phyloP scores from a whole-genome alignment of 1,140 invertebrate genomes.

The Tetramorium simillimum region DNA sequence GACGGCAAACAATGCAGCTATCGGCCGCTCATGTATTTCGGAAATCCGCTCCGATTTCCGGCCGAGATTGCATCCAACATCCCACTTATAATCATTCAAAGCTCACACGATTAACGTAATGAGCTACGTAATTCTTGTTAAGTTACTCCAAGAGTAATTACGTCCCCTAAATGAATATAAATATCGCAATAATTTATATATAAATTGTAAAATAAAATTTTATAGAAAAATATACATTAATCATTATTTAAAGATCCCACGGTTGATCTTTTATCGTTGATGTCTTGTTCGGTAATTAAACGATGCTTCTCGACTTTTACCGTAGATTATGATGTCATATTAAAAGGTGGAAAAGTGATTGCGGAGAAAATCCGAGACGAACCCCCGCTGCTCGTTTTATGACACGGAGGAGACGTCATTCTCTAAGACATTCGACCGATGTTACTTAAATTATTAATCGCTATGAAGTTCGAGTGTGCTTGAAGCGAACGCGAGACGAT shows the following conservation, averaged over 20 bases:
- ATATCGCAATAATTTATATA: not conserved
- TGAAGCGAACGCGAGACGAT: slow-evolving; percentile 15
- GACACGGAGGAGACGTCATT: slow-evolving; percentile 37
- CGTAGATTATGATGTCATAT: slow-evolving; percentile 11
- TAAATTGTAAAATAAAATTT: not conserved
- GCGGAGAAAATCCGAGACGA: slow-evolving; percentile 35
- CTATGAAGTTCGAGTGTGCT: not conserved
- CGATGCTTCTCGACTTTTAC: not conserved
- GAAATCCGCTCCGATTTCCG: slow-evolving; percentile 47
- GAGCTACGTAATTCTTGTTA: not conserved
- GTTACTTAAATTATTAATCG: slow-evolving; percentile 65
- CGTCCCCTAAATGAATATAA: not conserved
- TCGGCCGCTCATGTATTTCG: slow-evolving; percentile 39
- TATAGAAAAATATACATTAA: not conserved
- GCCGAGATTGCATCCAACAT: not conserved
- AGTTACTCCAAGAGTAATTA: not conserved
- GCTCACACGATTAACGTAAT: slow-evolving; percentile 11
- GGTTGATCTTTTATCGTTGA: slow-evolving; percentile 26
- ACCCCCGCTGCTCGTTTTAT: slow-evolving; percentile 45
- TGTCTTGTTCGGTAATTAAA: slow-evolving; percentile 29
- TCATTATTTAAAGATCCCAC: not conserved
- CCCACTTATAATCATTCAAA: not conserved
- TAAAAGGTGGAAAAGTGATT: slow-evolving; percentile 49
- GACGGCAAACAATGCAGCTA: slow-evolving; percentile 36
- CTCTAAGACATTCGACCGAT: slow-evolving; percentile 9